Evolutionary conservation across 2,888 invertebrate species (phyloP).

Genomic region (Orchesellides sinensis): DNA sequence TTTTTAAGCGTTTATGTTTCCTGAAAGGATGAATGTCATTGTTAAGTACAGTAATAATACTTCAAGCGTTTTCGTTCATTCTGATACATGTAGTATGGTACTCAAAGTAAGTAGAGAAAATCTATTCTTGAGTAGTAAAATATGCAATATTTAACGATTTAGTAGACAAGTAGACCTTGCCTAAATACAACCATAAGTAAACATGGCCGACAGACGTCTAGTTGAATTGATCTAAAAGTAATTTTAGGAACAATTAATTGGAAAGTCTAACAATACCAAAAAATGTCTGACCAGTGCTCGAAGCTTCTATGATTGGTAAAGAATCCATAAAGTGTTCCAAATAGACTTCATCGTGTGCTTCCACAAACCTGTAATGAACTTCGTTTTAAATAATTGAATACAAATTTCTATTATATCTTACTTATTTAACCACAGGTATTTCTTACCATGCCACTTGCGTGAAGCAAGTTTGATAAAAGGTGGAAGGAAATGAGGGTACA

Average conservation of each 20-base stretch:
- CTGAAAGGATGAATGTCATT: no score
- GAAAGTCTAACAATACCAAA: slow-evolving; percentile 65
- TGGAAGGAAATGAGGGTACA: slow-evolving; percentile 65
- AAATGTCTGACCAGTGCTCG: slow-evolving; percentile 70
- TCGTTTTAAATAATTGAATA: not conserved
- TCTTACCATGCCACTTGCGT: slow-evolving; percentile 70
- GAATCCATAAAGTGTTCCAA: slow-evolving; percentile 69
- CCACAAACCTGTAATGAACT: slow-evolving; percentile 68
- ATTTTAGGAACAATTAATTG: no score
- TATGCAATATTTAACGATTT: not conserved
- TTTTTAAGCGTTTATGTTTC: no score
- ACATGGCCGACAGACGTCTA: no score
- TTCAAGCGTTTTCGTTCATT: no score
- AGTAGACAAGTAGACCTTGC: not conserved
- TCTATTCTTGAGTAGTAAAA: not conserved
- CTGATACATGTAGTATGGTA: no score
- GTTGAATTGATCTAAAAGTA: no score
- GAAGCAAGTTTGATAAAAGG: slow-evolving; percentile 68
- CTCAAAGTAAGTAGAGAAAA: not conserved
- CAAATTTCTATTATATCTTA: not conserved
- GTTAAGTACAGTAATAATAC: no score
- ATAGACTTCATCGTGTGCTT: slow-evolving; percentile 66
- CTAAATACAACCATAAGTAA: not conserved
- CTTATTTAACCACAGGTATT: not conserved
- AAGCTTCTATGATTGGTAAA: slow-evolving; percentile 66